Evolutionary conservation across 1,140 invertebrate species (phyloP), one percentile per base, ranked within the genome.

Genomic region (Calephelis nemesis): DNA sequence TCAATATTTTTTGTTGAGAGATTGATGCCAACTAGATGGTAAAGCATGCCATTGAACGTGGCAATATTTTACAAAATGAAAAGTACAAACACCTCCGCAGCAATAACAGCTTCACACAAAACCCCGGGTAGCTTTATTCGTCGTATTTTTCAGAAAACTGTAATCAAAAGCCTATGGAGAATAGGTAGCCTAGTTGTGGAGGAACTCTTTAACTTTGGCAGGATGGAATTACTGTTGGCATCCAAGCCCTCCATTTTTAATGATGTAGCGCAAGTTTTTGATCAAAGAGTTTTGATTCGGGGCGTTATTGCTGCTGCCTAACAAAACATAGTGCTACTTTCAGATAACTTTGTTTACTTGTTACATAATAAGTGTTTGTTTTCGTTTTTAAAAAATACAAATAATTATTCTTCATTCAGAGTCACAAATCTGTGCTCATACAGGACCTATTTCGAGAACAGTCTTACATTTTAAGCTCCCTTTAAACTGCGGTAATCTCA

Each of bases 111-210:
- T 15, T 8, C n/a, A 52, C 49, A 52, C 49, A 52, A 52, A 52
- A 52, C n/a, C 49, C 10, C 13, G n/a, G 4, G 13, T 13, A 52
- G 15, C 12, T 8, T 12, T 15, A 19, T 52, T 15, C 49, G 49
- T 52, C 13, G 13, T 15, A 52, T 52, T 15, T 52, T 52, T 15
- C 49, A 52, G 15, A 52, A 30, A n/a, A 52, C 50, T 13, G 52
- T 11, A 54, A 54, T 54, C 52, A 54, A 54, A 54, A 54, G 52
- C 52, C 52, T 19, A 54, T 54, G 19, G 52, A 52, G 50, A 15
- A 19, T 30, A 15, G 15, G 19, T 19, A 54, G 52, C 52, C 52
- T 54, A 54, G 52, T 54, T 54, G 15, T 54, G 52, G 15, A 54
- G 52, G 9, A 30, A 54, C 19, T 30, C 52, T 54, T 54, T 54